Base-by-base conservation (phyloP, 2,888 invertebrate genomes). In the Ceramica pisi region DNA sequence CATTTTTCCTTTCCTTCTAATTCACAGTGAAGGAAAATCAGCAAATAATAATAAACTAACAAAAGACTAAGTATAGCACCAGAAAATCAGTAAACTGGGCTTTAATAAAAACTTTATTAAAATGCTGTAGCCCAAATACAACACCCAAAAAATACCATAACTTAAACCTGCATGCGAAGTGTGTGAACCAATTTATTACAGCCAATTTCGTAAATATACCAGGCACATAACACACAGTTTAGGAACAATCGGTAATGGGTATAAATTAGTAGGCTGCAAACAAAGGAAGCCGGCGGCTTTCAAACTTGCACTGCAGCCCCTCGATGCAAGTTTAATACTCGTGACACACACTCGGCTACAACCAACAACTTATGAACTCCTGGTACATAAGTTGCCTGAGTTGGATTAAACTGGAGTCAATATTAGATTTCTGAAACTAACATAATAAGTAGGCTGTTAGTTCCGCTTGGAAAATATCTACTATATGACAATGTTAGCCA, bases 241-340 rank as follows among this genome's bases (percentile, higher is more conserved):
- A 78, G 48, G 57, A 68, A 78, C 79, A 80, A 86, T 86, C 73
- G 57, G 78, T 83, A 86, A 83, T 83, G 84, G 85, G 71, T 85
- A 89, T 89, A 89, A 88, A 89, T 89, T 86, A 87, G 81, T 64
- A 77, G 77, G 78, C 81, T 73, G 75, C 68, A 79, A 88, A 86
- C 87, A 85, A 88, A 86, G 82, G 70, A 75, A 65, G 77, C 83
- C 64, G 73, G 72, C 64, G 65, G 82, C 80, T 82, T 84, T 81
- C 71, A 69, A 88, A 88, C 88, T 89, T 86, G 80, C 83, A 75
- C 84, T 53, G 67, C 75, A 73, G 65, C 73, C 19, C 53, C 69
- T 80, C 83, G 84, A 84, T 87, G 81, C 81, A 84, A 87, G 80
- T 88, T 89, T 89, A 85, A 87, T 86, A 84, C 73, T 35, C 7